Base-by-base conservation (phyloP, 2,113 vertebrate genomes). In the Rhynchomys soricoides region DNA sequence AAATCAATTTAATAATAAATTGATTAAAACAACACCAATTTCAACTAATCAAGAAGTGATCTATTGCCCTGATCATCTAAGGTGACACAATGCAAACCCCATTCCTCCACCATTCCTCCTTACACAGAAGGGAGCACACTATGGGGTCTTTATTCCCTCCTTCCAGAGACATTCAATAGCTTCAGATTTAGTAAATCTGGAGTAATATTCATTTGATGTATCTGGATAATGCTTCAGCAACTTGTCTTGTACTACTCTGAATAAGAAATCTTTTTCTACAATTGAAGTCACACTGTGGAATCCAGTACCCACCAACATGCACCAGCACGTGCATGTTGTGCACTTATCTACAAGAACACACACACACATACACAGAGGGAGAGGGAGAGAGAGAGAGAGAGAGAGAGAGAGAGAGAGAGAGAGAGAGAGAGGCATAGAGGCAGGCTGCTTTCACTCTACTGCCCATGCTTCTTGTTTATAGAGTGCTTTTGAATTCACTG, bases 11-110 rank as follows among this genome's bases (percentile, higher is more conserved):
- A 79, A 86, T 40, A 93, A 93, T 71, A 71, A 86, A 90, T 89
- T 52, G 62, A 31, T 52, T 10, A 3, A 48, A 59, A 68, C 50
- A 15, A 24, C 70, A 12, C 16, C 43, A 82, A 64, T 91, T 73
- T 89, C 37, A 31, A 19, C 73, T 94, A 55, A 94, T 86, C 85
- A 90, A 22, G n/a, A 96, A 48, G 88, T 90, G 52, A 92, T 52
- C 9, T 40, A 92, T 88, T 48, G 24, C 62, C 48, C 43, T 87
- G 37, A 57, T 83, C 12, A 43, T 92, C 37, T 31, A 83, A 48
- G 68, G 77, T 48, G 55, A 64, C 21, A 71, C n/a, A 85, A 3
- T 1, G 29, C 21, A 90, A 62, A 2, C 15, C 26, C 4, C 66
- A 45, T 75, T 55, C 88, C 1, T 5, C 13, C 9, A 45, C 52